A percentile compares a stretch with the other conserved stretches of the same genome.
Conservation (phyloP, 1,140 invertebrate genomes). For the Sinonovacula constricta region DNA sequence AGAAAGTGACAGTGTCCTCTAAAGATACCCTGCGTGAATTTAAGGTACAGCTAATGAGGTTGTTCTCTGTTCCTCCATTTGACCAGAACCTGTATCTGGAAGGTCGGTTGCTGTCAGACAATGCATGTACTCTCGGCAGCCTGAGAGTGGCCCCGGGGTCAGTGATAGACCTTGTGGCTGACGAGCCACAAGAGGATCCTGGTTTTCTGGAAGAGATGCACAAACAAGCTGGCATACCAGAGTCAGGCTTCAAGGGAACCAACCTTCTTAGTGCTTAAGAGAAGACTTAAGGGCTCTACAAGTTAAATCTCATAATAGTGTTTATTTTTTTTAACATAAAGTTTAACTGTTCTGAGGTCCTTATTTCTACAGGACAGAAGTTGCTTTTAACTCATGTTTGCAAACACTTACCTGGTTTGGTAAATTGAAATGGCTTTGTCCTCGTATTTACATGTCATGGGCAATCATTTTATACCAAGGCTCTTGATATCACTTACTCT, state of each 20-base stretch:
- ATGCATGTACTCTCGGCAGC: conserved; percentile 75
- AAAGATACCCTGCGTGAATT: conserved; percentile 76
- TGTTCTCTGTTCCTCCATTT: conserved; percentile 79
- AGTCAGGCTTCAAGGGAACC: conserved; percentile 75
- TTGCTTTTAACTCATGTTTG: not conserved
- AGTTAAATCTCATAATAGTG: too few relatives aligned
- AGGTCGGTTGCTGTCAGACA: conserved; percentile 74
- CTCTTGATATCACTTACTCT: too few relatives aligned
- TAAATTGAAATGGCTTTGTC: too few relatives aligned
- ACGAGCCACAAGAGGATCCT: conserved; percentile 65
- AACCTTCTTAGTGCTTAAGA: conserved; percentile 63
- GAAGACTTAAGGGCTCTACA: too few relatives aligned
- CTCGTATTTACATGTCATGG: too few relatives aligned
- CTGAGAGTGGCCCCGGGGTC: conserved; percentile 78
- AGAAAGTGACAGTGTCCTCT: conserved; percentile 77
- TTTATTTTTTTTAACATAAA: not conserved
- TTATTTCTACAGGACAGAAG: not conserved
- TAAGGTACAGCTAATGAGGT: conserved; percentile 79
- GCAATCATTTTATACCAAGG: too few relatives aligned
- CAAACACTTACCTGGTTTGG: too few relatives aligned
- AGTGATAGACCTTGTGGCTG: conserved; percentile 76
- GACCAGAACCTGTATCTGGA: conserved; percentile 80
- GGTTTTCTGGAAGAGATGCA: conserved; percentile 59
- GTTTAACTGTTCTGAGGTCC: too few relatives aligned
- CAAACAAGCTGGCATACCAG: conserved; percentile 60